Conservation (phyloP, 2,797 vertebrate genomes). For the Borostomias antarcticus region DNA sequence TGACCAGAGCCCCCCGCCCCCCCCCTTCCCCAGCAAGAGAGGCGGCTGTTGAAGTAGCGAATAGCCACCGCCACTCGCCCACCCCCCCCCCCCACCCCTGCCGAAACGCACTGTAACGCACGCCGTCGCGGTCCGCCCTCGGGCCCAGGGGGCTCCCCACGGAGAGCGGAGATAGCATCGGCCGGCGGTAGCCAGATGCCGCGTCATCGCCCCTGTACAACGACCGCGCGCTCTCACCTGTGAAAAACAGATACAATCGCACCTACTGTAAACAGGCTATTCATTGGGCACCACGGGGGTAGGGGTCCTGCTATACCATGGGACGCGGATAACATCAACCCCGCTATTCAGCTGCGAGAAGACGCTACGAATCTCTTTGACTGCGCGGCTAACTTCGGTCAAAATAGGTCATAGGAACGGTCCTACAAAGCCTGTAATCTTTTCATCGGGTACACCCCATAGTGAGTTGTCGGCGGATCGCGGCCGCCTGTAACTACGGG, state of each 20-base stretch:
- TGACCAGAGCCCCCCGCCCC: conserved; percentile 34
- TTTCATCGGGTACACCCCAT: conserved; percentile 6
- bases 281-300: background rate
- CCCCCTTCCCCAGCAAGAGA: conserved; percentile 37
- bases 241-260: conserved; percentile 18
- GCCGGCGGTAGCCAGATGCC: background rate
- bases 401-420: background rate
- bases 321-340: conserved; percentile 5
- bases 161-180: conserved; percentile 10
- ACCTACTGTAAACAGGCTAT: background rate
- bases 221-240: background rate
- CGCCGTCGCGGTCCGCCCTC: background rate
- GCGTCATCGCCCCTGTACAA: conserved; percentile 1
- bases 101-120: background rate
- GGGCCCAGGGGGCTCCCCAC: too few species aligned
- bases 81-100: background rate
- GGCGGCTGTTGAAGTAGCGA: conserved; percentile 15
- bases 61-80: background rate
- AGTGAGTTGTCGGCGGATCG: conserved; percentile 23
- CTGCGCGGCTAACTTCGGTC: too few species aligned
- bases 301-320: background rate
- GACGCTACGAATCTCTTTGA: background rate
- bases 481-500: conserved; percentile 19
- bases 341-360: background rate
- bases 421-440: background rate